A percentile compares a stretch with the other conserved stretches of the same genome.
phyloP scores from a whole-genome alignment of 2,888 invertebrate genomes.

The Abrostola triplasia region DNA sequence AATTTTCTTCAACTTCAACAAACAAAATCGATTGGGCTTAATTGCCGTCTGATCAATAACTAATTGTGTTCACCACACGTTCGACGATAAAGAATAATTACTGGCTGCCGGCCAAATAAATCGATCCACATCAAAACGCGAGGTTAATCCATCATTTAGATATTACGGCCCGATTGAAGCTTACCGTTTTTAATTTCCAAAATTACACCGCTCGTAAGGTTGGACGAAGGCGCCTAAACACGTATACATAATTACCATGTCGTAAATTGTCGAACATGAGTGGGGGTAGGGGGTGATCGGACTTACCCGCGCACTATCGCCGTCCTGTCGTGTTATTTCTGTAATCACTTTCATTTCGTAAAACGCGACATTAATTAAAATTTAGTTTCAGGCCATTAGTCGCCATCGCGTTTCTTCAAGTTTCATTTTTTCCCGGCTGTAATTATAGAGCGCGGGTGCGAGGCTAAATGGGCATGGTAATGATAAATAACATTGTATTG shows the following conservation, averaged over 20 bases:
- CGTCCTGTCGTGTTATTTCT: conserved; percentile 85
- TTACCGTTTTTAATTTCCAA: conserved; percentile 88
- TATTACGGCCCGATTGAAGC: conserved; percentile 86
- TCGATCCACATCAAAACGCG: conserved; percentile 87
- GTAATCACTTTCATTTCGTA: conserved; percentile 87
- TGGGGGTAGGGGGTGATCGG: conserved; percentile 68
- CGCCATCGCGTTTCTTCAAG: conserved; percentile 86
- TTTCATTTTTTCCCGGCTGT: conserved; percentile 83
- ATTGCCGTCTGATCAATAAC: conserved; percentile 88
- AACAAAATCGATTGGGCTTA: conserved; percentile 88
- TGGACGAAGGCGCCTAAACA: conserved; percentile 76
- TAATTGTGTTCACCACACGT: conserved; percentile 88
- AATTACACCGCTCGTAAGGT: conserved; percentile 80
- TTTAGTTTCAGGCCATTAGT: conserved; percentile 88
- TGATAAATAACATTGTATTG: conserved; percentile 87
- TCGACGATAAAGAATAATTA: conserved; percentile 87
- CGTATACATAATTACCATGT: conserved; percentile 84
- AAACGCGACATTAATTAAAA: conserved; percentile 89
- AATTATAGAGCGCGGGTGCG: conserved; percentile 85
- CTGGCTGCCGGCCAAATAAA: conserved; percentile 87
- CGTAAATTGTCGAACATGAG: conserved; percentile 84
- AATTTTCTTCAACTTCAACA: conserved; percentile 88
- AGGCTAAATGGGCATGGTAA: conserved; percentile 85
- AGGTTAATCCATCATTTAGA: conserved; percentile 88
- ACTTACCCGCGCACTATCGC: conserved; percentile 69